A percentile compares a stretch with the other conserved stretches of the same genome.
Evolutionary conservation across 1,140 invertebrate species (phyloP).

Genomic region (Rhagoletis pomonella): DNA sequence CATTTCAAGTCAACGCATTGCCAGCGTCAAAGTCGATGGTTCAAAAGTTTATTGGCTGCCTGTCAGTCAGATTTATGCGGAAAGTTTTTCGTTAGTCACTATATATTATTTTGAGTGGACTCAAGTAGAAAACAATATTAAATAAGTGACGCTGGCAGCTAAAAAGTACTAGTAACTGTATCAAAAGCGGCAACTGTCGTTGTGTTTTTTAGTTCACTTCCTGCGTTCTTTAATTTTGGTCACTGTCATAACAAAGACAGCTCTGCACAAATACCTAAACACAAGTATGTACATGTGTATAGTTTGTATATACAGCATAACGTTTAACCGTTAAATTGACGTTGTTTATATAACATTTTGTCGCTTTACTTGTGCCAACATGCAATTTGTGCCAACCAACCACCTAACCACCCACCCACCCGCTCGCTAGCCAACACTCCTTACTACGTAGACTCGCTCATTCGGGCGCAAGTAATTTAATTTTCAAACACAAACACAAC

Average conservation of each 20-base stretch:
- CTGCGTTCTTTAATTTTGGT: background rate
- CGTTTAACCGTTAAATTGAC: slow-evolving; percentile 18
- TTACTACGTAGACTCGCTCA: background rate
- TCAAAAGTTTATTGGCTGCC: too few relatives aligned
- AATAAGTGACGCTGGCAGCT: background rate
- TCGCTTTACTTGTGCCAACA: background rate
- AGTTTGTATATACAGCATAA: too few relatives aligned
- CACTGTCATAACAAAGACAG: too few relatives aligned
- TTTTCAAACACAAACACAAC: background rate
- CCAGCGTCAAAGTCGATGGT: too few relatives aligned
- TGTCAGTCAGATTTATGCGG: too few relatives aligned
- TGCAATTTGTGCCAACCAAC: background rate
- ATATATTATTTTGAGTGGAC: too few relatives aligned
- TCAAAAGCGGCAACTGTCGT: background rate
- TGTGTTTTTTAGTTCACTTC: background rate
- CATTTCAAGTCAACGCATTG: too few relatives aligned
- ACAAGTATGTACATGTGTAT: too few relatives aligned
- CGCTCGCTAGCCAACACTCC: background rate
- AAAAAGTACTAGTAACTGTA: background rate
- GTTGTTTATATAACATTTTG: slow-evolving; percentile 33
- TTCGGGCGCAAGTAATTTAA: background rate
- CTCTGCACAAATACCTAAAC: background rate
- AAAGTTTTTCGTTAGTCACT: too few relatives aligned
- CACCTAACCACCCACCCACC: too few relatives aligned
- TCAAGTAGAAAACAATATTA: too few relatives aligned